Base-by-base conservation (phyloP, 2,888 invertebrate genomes). In the Hedya salicella region DNA sequence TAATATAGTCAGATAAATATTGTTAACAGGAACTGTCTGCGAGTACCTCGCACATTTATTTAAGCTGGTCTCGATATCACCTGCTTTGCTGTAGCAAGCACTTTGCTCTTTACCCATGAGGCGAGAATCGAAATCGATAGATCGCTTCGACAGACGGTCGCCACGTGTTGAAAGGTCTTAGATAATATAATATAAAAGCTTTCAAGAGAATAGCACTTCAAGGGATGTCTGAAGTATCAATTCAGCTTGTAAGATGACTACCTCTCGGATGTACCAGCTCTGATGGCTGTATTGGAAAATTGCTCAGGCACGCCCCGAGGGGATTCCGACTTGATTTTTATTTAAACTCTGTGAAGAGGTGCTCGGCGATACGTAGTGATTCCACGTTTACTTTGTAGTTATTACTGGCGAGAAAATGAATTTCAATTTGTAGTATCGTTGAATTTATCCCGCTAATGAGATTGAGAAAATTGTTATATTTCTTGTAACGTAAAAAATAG, bases 141-240 rank as follows among this genome's bases (percentile, higher is more conserved):
- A 67, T 67, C 61, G 60, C 61, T 61, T 60, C 60, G 36, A 90
- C 88, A 91, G 90, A 90, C 90, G 83, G 83, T 83, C 76, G 83
- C 83, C 82, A 82, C 87, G 84, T 86, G 87, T 90, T 91, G 90
- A 91, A 91, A 92, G 91, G 89, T 91, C 91, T 90, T 90, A 89
- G 91, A 91, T 91, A 90, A 90, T 90, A 91, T 92, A 91, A 92
- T 90, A 88, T 86, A 85, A 88, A 87, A 89, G 87, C 88, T 89
- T 87, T 81, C 79, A 79, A 89, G 88, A 89, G 89, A 88, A 83
- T 78, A 75, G 77, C 89, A 85, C 88, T 89, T 90, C 89, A 89
- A 89, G 86, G 87, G 88, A 76, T 73, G 78, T 65, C 65, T 83
- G 85, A 87, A 88, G 87, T 87, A 86, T 88, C 83, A 87, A 87